Evolutionary conservation across 2,888 invertebrate species (phyloP).

Genomic region (Sympetrum striolatum): DNA sequence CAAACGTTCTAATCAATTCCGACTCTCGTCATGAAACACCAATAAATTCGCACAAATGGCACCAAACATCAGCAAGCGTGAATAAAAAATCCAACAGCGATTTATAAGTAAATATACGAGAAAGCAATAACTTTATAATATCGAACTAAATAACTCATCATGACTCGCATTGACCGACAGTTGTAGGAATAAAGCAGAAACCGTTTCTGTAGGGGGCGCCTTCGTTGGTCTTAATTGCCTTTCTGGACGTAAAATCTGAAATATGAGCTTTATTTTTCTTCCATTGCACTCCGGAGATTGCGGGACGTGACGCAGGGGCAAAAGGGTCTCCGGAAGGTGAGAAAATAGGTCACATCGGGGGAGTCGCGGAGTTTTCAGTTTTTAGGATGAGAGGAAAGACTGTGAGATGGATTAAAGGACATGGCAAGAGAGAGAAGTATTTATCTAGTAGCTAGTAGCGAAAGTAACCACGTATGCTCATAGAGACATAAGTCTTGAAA

Average conservation of each 20-base stretch:
- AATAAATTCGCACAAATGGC: no score
- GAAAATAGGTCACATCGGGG: background rate
- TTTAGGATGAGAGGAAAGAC: background rate
- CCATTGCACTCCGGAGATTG: background rate
- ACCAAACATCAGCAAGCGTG: no score
- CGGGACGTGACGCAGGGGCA: background rate
- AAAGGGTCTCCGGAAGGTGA: background rate
- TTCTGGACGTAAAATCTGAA: background rate
- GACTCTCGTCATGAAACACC: no score
- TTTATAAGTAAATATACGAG: no score
- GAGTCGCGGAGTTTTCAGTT: background rate
- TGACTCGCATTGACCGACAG: no score
- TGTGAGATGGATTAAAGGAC: background rate
- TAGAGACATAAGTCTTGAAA: no score
- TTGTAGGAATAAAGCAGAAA: background rate
- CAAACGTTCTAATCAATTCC: no score
- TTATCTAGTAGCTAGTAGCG: background rate
- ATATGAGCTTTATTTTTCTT: background rate
- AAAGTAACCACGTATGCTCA: background rate
- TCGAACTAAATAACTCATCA: no score
- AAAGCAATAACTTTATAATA: no score
- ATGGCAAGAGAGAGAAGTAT: background rate
- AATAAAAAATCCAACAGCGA: no score
- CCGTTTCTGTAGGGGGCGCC: background rate
- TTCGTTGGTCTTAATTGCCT: background rate